These are phyloP conservation scores for Drosophila guanche DNA, from an alignment of 1,140 invertebrate genomes.

Conservation along the genomic window DNA sequence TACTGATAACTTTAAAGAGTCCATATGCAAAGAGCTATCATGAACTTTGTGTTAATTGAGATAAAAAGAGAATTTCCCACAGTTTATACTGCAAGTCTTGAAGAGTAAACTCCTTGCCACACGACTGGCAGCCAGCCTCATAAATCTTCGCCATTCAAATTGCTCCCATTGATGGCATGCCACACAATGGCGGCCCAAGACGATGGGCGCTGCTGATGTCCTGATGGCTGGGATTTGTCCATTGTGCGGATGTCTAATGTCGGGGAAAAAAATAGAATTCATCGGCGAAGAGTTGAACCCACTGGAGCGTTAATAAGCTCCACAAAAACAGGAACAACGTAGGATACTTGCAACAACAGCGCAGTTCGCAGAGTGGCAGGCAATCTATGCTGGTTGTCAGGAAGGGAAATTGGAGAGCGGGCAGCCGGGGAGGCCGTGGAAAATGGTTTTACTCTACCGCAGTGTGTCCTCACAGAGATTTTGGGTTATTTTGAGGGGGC, in stretches of 20 bases:
- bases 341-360: too few species aligned
- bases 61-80: background rate
- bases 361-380: conserved; percentile 10
- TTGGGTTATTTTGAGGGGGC: too few species aligned
- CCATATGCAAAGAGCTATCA: conserved; percentile 8
- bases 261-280: conserved; percentile 12
- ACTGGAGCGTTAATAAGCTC: conserved; percentile 71
- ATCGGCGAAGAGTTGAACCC: conserved; percentile 12
- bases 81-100: conserved; percentile 28
- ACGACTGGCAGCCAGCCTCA: conserved; percentile 25
- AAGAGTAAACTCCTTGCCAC: conserved; percentile 1
- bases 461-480: too few species aligned
- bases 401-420: background rate
- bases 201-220: conserved; percentile 9
- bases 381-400: conserved; percentile 55
- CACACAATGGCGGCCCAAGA: conserved; percentile 40
- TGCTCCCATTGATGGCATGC: conserved; percentile 50
- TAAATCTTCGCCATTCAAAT: conserved; percentile 67
- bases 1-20: conserved; percentile 35
- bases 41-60: background rate
- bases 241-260: conserved; percentile 52
- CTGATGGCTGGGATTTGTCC: conserved; percentile 28
- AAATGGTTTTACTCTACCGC: too few species aligned
- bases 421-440: background rate
- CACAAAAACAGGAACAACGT: conserved; percentile 12